Percentiles rank a stretch among this genome's conserved stretches.
phyloP scores from a whole-genome alignment of 2,888 invertebrate species.

The Tenthredo notha region DNA sequence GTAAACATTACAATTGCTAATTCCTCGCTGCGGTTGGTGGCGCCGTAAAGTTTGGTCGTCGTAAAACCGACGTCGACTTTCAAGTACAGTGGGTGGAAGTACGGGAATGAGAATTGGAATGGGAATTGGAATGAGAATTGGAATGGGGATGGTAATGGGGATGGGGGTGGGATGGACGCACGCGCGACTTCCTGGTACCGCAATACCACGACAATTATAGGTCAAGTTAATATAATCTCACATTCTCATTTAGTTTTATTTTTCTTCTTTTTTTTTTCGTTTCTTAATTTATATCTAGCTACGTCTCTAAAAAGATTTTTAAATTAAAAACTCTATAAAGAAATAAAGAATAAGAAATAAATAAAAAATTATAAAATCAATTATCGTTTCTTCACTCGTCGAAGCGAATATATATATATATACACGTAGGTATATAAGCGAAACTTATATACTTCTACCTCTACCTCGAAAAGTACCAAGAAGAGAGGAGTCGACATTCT shows the following conservation, averaged over 20 bases:
- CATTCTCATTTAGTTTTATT: background rate
- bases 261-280: background rate
- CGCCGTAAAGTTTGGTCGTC: conserved; percentile 73
- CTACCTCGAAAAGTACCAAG: no score
- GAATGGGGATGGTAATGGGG: background rate
- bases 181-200: conserved; percentile 64
- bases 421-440: no score
- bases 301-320: no score
- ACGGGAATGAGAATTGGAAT: background rate
- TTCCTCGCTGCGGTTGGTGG: conserved; percentile 72
- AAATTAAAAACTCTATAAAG: no score
- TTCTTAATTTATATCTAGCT: background rate
- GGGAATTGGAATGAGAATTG: conserved; percentile 5
- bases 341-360: no score
- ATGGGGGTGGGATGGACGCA: conserved; percentile 9
- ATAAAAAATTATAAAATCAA: no score
- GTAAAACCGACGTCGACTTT: conserved; percentile 73
- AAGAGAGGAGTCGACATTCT: no score
- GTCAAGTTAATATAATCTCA: conserved; percentile 73
- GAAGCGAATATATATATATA: no score
- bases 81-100: conserved; percentile 29
- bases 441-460: no score
- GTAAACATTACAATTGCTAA: conserved; percentile 76
- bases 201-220: conserved; percentile 63
- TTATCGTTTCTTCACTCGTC: no score